These are phyloP conservation scores for Mastomys coucha DNA, from an alignment of 2,113 vertebrate genomes.

Conservation along the genomic window DNA sequence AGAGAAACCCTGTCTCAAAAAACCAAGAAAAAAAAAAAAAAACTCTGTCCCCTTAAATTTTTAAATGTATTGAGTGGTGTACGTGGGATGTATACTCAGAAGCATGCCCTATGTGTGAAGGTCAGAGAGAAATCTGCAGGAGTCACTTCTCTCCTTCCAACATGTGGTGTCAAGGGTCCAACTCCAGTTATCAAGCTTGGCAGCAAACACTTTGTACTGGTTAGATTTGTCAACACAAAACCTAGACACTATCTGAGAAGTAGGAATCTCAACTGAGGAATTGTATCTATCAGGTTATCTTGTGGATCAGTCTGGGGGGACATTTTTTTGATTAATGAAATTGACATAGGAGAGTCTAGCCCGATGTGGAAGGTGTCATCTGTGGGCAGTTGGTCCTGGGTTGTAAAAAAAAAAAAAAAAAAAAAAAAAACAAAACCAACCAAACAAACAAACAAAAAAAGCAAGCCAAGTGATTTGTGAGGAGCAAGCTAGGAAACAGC, in stretches of 20 bases:
- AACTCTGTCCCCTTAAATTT: not conserved
- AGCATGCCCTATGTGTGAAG: not conserved
- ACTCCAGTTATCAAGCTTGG: not conserved
- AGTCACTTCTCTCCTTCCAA: not conserved
- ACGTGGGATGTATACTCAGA: not conserved
- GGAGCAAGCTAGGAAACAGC: not conserved
- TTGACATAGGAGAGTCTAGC: not conserved
- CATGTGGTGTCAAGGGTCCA: not conserved
- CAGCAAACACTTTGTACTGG: not conserved
- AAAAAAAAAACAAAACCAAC: no score
- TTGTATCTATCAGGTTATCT: not conserved
- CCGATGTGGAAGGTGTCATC: not conserved
- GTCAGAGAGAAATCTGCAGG: not conserved
- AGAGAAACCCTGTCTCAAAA: no score
- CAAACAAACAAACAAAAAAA: no score
- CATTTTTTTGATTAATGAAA: not conserved
- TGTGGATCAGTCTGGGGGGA: not conserved
- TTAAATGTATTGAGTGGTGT: not conserved
- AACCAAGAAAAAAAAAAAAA: no score
- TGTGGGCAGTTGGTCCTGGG: not conserved
- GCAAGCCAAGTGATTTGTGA: not conserved
- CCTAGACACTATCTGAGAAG: not conserved
- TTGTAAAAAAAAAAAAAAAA: no score
- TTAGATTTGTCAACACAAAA: not conserved
- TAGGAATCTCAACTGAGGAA: not conserved